Base-by-base conservation (phyloP, 1,140 invertebrate species). In the Drosophila rhopaloa region DNA sequence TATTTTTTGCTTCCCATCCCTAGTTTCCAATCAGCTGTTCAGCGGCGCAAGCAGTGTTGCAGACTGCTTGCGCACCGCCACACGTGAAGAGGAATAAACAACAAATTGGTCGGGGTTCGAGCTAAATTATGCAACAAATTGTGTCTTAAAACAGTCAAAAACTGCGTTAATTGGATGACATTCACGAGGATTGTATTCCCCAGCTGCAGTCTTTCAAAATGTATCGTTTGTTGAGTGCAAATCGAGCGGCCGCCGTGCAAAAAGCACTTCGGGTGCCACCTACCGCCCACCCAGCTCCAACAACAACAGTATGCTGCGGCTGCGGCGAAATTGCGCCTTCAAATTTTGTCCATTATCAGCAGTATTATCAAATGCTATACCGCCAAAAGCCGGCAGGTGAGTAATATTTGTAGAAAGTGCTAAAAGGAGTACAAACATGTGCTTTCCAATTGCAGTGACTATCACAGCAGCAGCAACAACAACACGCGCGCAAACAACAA, bases 321-420 rank as follows among this genome's bases (percentile, higher is more conserved):
- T 68, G 75, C 40, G 66, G 57, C 47, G 60, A 47, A 38, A 51
- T 60, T 75, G 66, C 59, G 55, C 32, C 76, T 70, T 73, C 72
- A 27, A 79, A 85, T 71, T 77, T 82, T 44, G 65, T 73, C 6
- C 76, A 77, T 47, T 90, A 79, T 90, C 86, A 89, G 72, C 76
- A 88, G 80, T 90, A 90, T 81, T 90, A 90, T 81, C 86, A 90
- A 54, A 74, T 90, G 81, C 61, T 90, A 1, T 85, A 81, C 67
- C 79, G 82, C 50, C 81, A 71, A 55, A 51, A 29, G 48, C 79
- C 85, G 86, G 63, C 84, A 73, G 75, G 83, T 86, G 51, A 77
- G 84, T 76, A 35, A 14, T 27, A 5, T 29, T 1, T 19, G 8
- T 8, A 10, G 4, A 11, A 13, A 10, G 10, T 37, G 4, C 0